phyloP scores from a whole-genome alignment of 2,888 invertebrate genomes.

The Gnatocerus cornutus region DNA sequence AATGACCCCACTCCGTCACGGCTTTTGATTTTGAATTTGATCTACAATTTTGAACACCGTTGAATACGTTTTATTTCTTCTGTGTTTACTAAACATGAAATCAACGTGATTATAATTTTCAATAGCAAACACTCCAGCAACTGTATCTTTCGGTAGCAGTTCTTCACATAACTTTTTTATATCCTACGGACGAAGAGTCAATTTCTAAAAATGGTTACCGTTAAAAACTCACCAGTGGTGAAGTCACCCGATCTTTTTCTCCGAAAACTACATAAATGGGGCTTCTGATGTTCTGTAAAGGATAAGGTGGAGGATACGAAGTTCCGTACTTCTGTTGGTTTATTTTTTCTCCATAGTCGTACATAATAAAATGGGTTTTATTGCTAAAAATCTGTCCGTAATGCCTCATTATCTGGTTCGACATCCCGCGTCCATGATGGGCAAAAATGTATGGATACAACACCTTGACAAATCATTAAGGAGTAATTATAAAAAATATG shows the following conservation, averaged over 20 bases:
- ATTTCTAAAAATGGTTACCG: background rate
- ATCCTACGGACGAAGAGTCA: background rate
- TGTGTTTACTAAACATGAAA: slow-evolving; percentile 7
- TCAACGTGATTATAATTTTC: slow-evolving; percentile 1
- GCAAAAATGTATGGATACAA: slow-evolving; percentile 12
- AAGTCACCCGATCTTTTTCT: slow-evolving; percentile 1
- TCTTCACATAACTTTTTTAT: background rate
- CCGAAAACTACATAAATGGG: slow-evolving; percentile 6
- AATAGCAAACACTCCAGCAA: background rate
- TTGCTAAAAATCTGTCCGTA: slow-evolving; percentile 3
- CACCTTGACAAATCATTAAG: background rate
- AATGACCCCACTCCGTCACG: too few relatives aligned
- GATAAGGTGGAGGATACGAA: background rate
- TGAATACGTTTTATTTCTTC: background rate
- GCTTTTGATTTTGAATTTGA: too few relatives aligned
- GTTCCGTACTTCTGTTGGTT: slow-evolving; percentile 1
- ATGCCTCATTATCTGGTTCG: background rate
- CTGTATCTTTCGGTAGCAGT: background rate
- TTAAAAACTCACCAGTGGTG: background rate
- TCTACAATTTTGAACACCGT: background rate
- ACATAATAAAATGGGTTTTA: background rate
- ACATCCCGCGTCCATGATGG: slow-evolving; percentile 13
- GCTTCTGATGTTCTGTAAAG: slow-evolving; percentile 1
- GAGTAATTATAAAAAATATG: background rate
- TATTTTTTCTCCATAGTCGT: slow-evolving; percentile 3